Evolutionary conservation across 2,113 vertebrate genomes (phyloP).

Genomic region (Cryptomyrus ogoouensis): DNA sequence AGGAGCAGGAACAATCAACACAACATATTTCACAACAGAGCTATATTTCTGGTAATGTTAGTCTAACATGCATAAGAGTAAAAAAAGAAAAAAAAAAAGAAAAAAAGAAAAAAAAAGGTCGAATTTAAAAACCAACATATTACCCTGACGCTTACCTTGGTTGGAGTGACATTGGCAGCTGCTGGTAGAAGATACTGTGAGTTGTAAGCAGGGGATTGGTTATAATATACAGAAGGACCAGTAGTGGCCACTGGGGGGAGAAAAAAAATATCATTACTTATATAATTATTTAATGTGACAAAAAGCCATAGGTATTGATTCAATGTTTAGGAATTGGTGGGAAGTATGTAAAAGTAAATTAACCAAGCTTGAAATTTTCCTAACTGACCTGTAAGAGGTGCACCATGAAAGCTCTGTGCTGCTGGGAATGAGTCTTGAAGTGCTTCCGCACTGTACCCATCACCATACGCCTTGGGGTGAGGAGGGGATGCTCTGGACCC

Average conservation of each 20-base stretch:
- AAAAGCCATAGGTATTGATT: not conserved
- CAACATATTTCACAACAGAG: not conserved
- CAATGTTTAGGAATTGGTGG: not conserved
- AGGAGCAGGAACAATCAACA: slow-evolving; percentile 20
- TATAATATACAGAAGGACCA: slow-evolving; percentile 79
- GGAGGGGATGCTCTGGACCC: slow-evolving; percentile 63
- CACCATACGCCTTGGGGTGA: slow-evolving; percentile 71
- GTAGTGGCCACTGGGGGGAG: slow-evolving; percentile 75
- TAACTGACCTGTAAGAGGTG: slow-evolving; percentile 77
- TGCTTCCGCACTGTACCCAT: slow-evolving; percentile 73
- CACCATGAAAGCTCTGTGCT: slow-evolving; percentile 77
- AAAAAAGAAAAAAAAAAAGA: too few relatives aligned
- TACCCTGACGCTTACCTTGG: slow-evolving; percentile 69
- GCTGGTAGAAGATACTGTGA: slow-evolving; percentile 88
- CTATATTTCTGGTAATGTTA: not conserved
- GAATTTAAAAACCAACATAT: not conserved
- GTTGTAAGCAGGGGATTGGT: slow-evolving; percentile 86
- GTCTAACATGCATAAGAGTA: slow-evolving; percentile 4
- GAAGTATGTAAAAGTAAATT: not conserved
- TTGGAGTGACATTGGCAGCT: slow-evolving; percentile 84
- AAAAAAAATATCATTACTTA: not conserved
- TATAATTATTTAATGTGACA: not conserved
- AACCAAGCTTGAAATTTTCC: not conserved
- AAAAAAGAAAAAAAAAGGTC: slow-evolving; percentile 14
- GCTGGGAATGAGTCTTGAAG: slow-evolving; percentile 75